phyloP scores from a whole-genome alignment of 2,888 invertebrate genomes.

The Glaucopsyche alexis region DNA sequence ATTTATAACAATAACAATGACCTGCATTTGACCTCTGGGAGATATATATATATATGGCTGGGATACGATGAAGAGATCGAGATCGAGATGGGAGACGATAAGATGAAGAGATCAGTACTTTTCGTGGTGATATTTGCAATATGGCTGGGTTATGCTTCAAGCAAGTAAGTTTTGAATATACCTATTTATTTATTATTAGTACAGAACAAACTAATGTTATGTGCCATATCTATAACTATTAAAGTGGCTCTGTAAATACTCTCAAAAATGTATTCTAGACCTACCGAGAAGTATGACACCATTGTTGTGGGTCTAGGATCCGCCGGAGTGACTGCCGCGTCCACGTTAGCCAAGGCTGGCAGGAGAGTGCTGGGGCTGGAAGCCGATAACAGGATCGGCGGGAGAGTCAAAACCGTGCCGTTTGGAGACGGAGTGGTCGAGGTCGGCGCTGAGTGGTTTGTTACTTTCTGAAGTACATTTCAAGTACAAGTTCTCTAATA shows the following conservation, averaged over 20 bases:
- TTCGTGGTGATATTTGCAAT: not conserved
- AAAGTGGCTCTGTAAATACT: not conserved
- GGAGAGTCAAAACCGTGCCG: constrained; percentile 53
- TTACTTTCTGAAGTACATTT: too few relatives aligned
- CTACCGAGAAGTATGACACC: constrained; percentile 47
- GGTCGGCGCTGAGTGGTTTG: constrained; percentile 64
- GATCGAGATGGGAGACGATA: not conserved
- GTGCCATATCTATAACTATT: too few relatives aligned
- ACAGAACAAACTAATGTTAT: too few relatives aligned
- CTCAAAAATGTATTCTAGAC: not conserved
- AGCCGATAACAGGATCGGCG: constrained; percentile 48
- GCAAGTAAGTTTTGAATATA: not conserved
- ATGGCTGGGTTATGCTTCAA: not conserved
- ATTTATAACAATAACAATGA: not conserved
- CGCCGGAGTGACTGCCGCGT: constrained; percentile 53
- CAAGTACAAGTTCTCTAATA: too few relatives aligned
- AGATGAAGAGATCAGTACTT: not conserved
- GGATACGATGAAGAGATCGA: too few relatives aligned
- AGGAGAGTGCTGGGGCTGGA: constrained; percentile 56
- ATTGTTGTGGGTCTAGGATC: constrained; percentile 59
- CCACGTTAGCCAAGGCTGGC: constrained; percentile 52
- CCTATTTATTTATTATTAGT: too few relatives aligned
- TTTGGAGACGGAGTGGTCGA: constrained; percentile 61
- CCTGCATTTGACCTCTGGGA: not conserved
- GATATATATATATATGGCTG: constrained; percentile 2